These are phyloP conservation scores for Steromphala cineraria DNA, from an alignment of 2,888 invertebrate species.

Conservation along the genomic window DNA sequence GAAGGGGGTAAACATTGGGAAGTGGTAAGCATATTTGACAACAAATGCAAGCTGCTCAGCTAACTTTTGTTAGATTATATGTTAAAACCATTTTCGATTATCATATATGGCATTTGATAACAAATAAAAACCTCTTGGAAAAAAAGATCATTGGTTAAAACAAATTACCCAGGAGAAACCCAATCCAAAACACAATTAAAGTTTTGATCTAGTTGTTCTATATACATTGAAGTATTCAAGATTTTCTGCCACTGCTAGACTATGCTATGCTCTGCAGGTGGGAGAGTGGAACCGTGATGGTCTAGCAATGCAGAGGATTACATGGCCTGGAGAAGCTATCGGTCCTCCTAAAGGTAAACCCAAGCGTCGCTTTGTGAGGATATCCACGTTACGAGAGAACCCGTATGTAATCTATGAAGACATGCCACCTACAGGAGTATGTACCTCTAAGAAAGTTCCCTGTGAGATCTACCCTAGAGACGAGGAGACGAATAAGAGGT, in stretches of 20 bases:
- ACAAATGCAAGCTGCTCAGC: no score
- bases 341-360: slow-evolving; percentile 98
- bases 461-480: slow-evolving; percentile 48
- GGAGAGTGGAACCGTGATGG: slow-evolving; percentile 91
- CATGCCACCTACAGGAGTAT: slow-evolving; percentile 78
- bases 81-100: no score
- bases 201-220: no score
- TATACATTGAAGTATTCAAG: no score
- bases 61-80: no score
- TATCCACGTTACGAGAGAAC: slow-evolving; percentile 93
- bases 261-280: no score
- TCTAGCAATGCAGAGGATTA: slow-evolving; percentile 96
- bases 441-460: slow-evolving; percentile 50
- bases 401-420: slow-evolving; percentile 97
- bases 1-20: slow-evolving; percentile 27
- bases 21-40: slow-evolving; percentile 23
- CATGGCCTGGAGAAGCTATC: slow-evolving; percentile 97
- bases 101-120: no score
- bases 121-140: no score
- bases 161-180: no score
- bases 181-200: no score
- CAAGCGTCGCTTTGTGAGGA: slow-evolving; percentile 94
- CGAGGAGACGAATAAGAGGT: slow-evolving; percentile 27
- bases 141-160: no score
- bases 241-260: no score